These are phyloP conservation scores for Oceanodroma tethys DNA, from an alignment of 2,113 vertebrate genomes.

Conservation along the genomic window DNA sequence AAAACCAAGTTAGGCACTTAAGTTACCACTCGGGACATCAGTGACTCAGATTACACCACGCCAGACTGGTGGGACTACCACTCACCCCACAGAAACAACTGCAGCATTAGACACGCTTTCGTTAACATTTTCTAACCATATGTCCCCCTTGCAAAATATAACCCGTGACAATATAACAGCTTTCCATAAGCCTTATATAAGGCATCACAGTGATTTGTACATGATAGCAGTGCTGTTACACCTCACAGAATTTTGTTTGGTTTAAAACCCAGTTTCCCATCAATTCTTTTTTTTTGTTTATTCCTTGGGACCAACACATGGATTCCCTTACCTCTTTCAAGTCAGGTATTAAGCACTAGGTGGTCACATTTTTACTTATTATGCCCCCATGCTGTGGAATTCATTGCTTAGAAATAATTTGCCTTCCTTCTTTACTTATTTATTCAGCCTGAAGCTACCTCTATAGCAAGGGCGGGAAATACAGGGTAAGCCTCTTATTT, in stretches of 20 bases:
- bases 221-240: not conserved
- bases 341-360: constrained; percentile 8
- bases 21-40: not conserved
- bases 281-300: not conserved
- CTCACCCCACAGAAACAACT: not conserved
- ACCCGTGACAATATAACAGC: not conserved
- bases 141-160: not conserved
- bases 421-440: not conserved
- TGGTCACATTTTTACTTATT: not conserved
- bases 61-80: not conserved
- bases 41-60: accelerated
- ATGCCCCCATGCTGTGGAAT: constrained; percentile 21
- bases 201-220: not conserved
- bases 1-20: not conserved
- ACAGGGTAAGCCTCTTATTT: constrained; percentile 28
- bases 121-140: not conserved
- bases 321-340: not conserved
- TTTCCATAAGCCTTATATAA: not conserved
- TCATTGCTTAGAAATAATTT: constrained; percentile 32
- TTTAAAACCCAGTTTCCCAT: not conserved
- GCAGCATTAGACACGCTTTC: not conserved
- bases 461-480: not conserved
- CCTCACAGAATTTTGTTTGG: not conserved
- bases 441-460: constrained; percentile 24
- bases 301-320: not conserved